Base-by-base conservation (phyloP, 1,140 invertebrate genomes). In the Oryzaephilus surinamensis region DNA sequence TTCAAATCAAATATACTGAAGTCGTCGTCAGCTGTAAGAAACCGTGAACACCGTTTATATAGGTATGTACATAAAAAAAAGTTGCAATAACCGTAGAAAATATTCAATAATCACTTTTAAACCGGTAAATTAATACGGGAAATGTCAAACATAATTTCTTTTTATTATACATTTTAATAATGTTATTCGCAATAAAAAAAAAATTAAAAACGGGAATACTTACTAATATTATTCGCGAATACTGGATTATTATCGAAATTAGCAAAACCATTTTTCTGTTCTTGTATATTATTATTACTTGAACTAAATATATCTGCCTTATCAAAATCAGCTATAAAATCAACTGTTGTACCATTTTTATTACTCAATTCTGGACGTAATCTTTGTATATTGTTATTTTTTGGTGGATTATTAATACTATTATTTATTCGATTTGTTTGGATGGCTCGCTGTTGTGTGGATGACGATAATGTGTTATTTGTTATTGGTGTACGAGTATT, bases 191-290 rank as follows among this genome's bases (percentile, higher is more conserved):
- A n/a, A n/a, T n/a, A n/a, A n/a, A n/a, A n/a, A n/a, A n/a, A n/a
- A n/a, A n/a, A n/a, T n/a, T n/a, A n/a, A n/a, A n/a, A 15, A 23
- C 35, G 13, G 6, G 17, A n/a, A 21, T 38, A 38, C 36, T 19
- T 29, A 38, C 36, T 38, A 15, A 24, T 32, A 38, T 29, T 38
- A 11, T 27, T 41, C 7, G 24, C 71, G 50, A 78, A 81, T 38
- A 77, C 71, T 37, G 76, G 73, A 53, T 79, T 79, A 62, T 79
- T 76, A 37, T 82, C 79, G 58, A 81, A 81, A 59, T 81, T 79
- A 5, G 79, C 79, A 61, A 82, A n/a, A 82, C 23, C 74, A 51
- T 15, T 52, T 41, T 47, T 55, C 54, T 21, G 43, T 41, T 13
- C 40, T 46, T 2, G 46, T 37, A 27, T 45, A 29, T 46, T 52